Conservation (phyloP, 2,113 vertebrate species). For the Bagarius yarrelli region DNA sequence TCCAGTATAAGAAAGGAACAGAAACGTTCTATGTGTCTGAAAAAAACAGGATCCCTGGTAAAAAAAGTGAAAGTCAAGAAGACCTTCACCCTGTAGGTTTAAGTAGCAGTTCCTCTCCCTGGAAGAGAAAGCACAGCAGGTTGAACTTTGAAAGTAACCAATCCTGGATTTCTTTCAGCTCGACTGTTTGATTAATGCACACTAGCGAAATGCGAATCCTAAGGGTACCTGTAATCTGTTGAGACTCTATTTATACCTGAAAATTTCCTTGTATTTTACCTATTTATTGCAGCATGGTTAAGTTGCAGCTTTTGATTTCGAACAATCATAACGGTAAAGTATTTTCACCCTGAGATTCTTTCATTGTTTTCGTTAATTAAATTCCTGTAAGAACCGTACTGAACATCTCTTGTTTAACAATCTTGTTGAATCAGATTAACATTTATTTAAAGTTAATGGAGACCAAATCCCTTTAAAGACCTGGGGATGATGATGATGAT, state of each 20-base stretch:
- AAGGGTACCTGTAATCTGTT: constrained; percentile 55
- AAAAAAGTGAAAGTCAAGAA: constrained; percentile 40
- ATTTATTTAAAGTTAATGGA: constrained; percentile 26
- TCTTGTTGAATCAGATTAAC: constrained; percentile 37
- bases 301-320: constrained; percentile 46
- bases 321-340: constrained; percentile 38
- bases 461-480: neutral
- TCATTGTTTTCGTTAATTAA: constrained; percentile 34
- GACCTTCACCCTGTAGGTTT: constrained; percentile 20
- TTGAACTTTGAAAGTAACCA: constrained; percentile 45
- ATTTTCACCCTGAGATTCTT: neutral
- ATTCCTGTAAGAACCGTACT: neutral
- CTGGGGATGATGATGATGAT: constrained; percentile 24
- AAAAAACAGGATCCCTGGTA: constrained; percentile 48
- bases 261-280: constrained; percentile 60
- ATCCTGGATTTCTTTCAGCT: constrained; percentile 40
- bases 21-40: constrained; percentile 53
- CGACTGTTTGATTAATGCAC: constrained; percentile 59
- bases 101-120: constrained; percentile 24
- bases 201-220: constrained; percentile 51
- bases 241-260: constrained; percentile 68
- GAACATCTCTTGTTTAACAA: constrained; percentile 14
- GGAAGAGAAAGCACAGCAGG: constrained; percentile 42
- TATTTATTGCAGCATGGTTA: constrained; percentile 67
- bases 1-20: constrained; percentile 30